Evolutionary conservation across 2,888 invertebrate genomes (phyloP).

Genomic region (Hoplodrina ambigua): DNA sequence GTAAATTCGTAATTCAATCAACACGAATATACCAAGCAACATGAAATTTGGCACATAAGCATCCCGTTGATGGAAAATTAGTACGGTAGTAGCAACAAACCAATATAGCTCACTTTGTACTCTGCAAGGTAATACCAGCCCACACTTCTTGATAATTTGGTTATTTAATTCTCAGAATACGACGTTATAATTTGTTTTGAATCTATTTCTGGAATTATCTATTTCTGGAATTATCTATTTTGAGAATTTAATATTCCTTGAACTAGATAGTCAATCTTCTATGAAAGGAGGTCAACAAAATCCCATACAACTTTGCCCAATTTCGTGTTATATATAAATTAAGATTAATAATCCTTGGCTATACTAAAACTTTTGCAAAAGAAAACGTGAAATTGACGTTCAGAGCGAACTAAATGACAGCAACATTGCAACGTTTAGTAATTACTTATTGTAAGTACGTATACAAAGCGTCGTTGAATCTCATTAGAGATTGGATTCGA

Average conservation of each 20-base stretch:
- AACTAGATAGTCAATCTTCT: conserved; percentile 1
- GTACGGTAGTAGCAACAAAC: conserved; percentile 6
- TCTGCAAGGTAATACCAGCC: conserved; percentile 27
- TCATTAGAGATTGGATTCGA: conserved; percentile 31
- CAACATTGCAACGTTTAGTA: conserved; percentile 10
- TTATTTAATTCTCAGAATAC: conserved; percentile 7
- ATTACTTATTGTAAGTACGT: conserved; percentile 33
- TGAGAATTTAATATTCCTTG: neutral
- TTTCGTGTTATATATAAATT: too few species aligned
- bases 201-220: conserved; percentile 2
- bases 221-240: neutral
- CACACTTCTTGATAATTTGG: conserved; percentile 32
- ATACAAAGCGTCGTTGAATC: conserved; percentile 23
- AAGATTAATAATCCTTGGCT: too few species aligned
- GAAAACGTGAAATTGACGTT: conserved; percentile 6
- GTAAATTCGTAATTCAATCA: conserved; percentile 23
- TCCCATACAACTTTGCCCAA: too few species aligned
- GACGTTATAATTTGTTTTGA: neutral
- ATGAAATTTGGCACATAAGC: conserved; percentile 5
- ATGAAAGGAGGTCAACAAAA: too few species aligned
- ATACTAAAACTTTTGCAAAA: neutral
- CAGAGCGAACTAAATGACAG: neutral
- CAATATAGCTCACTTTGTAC: conserved; percentile 47
- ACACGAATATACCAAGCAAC: neutral
- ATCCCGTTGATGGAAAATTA: conserved; percentile 26